phyloP scores from a whole-genome alignment of 2,888 invertebrate genomes.

The Itoplectis maculator region DNA sequence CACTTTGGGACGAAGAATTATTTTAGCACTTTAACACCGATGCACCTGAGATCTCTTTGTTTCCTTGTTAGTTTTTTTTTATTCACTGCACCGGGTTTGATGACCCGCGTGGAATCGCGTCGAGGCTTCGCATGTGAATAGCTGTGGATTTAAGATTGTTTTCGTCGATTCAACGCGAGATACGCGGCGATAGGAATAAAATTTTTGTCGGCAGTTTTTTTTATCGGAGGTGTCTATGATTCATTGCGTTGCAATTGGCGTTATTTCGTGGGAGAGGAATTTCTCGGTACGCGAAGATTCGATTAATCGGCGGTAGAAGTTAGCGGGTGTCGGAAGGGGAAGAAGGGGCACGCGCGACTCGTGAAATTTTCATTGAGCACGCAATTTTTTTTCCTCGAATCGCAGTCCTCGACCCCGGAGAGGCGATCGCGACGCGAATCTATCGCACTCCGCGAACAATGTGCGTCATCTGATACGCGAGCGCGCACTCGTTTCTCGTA shows the following conservation, averaged over 20 bases:
- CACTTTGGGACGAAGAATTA: neutral
- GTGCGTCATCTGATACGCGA: conserved; percentile 17
- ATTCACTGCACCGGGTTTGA: neutral
- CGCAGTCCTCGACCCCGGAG: neutral
- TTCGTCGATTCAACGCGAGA: too few relatives aligned
- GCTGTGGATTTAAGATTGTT: too few relatives aligned
- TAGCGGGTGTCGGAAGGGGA: too few relatives aligned
- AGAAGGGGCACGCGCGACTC: neutral
- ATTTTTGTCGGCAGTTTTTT: too few relatives aligned
- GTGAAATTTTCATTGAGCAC: neutral
- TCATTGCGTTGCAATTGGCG: too few relatives aligned
- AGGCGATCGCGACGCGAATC: conserved; percentile 25
- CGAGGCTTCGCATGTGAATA: neutral
- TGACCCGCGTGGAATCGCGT: neutral
- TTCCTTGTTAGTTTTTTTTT: neutral
- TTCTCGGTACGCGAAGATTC: neutral
- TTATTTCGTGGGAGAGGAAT: too few relatives aligned
- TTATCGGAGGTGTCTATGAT: too few relatives aligned
- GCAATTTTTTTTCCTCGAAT: neutral
- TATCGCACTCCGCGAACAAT: conserved; percentile 18
- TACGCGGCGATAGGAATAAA: too few relatives aligned
- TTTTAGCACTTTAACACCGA: too few relatives aligned
- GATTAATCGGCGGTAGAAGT: too few relatives aligned
- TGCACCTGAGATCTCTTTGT: neutral
- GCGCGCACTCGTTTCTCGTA: conserved; percentile 6